Evolutionary conservation across 2,797 vertebrate species (phyloP), one percentile per base, ranked within the genome.

Genomic region (Tapirus indicus): DNA sequence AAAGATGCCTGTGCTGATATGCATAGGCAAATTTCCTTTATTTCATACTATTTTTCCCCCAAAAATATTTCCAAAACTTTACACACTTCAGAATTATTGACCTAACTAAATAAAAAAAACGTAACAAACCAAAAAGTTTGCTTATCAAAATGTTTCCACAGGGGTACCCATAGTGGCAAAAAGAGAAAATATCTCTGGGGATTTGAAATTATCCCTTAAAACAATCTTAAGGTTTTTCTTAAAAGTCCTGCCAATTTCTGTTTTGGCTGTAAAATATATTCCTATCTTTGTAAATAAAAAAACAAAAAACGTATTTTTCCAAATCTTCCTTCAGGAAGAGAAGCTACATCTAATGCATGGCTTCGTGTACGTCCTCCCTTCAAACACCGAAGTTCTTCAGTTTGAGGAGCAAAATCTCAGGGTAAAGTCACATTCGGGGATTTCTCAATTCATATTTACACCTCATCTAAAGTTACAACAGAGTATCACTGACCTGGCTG

Each of bases 401-500:
- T 84, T 84, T 35, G 32, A 74, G 32, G 95, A 84, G 29, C 13
- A 87, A 93, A 20, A 60, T 79, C 72, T 49, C 78, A 91, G 12
- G 58, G 47, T 69, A 94, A 94, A 35, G 64, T 35, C 41, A 85
- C 17, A 94, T 66, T 91, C 62, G 54, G 4, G 23, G 29, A 92
- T 75, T 95, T 94, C 92, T 49, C 11, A 47, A 75, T 66, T 93
- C 54, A 60, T 41, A 87, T 35, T 88, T 71, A 89, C 4, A 90
- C 1, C 7, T 32, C 23, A 82, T 54, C 27, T 71, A 82, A 97
- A 97, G 77, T 64, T 95, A 96, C 79, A 97, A 69, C 16, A 97
- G 88, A 79, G 47, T 97, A 92, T 9, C 96, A 88, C 68, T 54
- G 95, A 98, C 32, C 96, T 97, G 64, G 62, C 71, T 96, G 49